Evolutionary conservation across 2,113 vertebrate genomes (phyloP), one percentile per base, ranked within the genome.

Genomic region (Poeciliopsis turrubarensis): DNA sequence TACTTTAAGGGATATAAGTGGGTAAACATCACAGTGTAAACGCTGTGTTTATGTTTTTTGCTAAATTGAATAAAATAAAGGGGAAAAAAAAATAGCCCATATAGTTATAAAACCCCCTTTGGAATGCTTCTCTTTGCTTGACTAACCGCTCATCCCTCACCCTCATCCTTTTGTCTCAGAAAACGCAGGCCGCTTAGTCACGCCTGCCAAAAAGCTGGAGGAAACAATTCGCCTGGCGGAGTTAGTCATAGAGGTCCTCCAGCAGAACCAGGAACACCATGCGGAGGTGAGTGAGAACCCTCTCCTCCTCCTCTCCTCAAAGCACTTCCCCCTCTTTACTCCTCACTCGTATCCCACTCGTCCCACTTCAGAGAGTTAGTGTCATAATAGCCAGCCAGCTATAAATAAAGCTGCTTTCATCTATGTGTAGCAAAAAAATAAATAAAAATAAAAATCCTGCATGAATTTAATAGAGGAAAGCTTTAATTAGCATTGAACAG

Each of bases 191-290:
- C 97, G 97, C 86, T 96, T 99, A 97, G 97, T 97, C 95, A 98
- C 98, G 80, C 98, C 98, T 92, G 97, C 97, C 96, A 99, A 99
- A 97, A 98, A 98, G 91, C 96, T 99, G 87, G 98, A 99, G 96
- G 98, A 99, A 75, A 97, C 97, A 91, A 98, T 99, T 92, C 98
- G 97, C 80, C 96, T 99, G 92, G 98, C 98, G 88, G 98, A 99
- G 90, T 86, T 99, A 95, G 97, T 99, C 93, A 99, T 99, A 91
- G 98, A 99, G 95, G 98, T 99, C 88, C 97, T 99, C 65, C 98
- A 99, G 88, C 98, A 99, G 92, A 99, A 99, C 4, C 97, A 99
- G 93, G 98, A 99, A 83, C 98, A 99, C 86, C 98, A 99, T 0
- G 98, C 98, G 17, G 98, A 99, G 97, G 98, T 99, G 96, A 99